Evolutionary conservation across 2,888 invertebrate genomes (phyloP).

Genomic region (Agrilus cyanescens): DNA sequence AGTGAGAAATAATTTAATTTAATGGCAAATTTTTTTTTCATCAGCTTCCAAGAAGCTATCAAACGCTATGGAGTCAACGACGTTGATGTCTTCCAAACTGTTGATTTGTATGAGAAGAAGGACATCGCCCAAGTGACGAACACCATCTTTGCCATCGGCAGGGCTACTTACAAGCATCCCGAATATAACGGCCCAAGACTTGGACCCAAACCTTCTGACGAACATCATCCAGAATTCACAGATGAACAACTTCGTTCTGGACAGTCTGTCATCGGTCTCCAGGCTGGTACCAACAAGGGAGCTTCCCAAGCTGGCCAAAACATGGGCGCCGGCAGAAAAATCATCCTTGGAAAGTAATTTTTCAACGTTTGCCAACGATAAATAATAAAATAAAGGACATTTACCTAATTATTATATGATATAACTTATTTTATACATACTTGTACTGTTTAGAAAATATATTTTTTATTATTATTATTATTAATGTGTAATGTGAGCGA

Average conservation of each 20-base stretch:
- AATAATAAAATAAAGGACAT: conserved; percentile 7
- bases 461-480: conserved; percentile 4
- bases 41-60: conserved; percentile 76
- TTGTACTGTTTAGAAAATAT: neutral
- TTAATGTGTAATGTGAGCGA: conserved; percentile 2
- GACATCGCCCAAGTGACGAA: conserved; percentile 77
- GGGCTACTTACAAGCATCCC: conserved; percentile 77
- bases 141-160: conserved; percentile 75
- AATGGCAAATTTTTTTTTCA: conserved; percentile 9
- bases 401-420: conserved; percentile 6
- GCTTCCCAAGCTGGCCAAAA: conserved; percentile 87
- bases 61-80: conserved; percentile 82
- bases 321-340: conserved; percentile 81
- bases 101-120: conserved; percentile 92
- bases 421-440: neutral
- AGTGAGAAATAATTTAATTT: neutral
- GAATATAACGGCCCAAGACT: conserved; percentile 80
- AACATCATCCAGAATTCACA: conserved; percentile 87
- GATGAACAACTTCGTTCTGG: conserved; percentile 86
- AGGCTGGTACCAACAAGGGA: conserved; percentile 93
- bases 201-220: conserved; percentile 90
- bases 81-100: conserved; percentile 92
- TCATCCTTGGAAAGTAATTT: conserved; percentile 72
- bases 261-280: conserved; percentile 81
- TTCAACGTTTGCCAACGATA: conserved; percentile 3